Base-by-base conservation (phyloP, 2,797 vertebrate species). In the Uromys caudimaculatus region DNA sequence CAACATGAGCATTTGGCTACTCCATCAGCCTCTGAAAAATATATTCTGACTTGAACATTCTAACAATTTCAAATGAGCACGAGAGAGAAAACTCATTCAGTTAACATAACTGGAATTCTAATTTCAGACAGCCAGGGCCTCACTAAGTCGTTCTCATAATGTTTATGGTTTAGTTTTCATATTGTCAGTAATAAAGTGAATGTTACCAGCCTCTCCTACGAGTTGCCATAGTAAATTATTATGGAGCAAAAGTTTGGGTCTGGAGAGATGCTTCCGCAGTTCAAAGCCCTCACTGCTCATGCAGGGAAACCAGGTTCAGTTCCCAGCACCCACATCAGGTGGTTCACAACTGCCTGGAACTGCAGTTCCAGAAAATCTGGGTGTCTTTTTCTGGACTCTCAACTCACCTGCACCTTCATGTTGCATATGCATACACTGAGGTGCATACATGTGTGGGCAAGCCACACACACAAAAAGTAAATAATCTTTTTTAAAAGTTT, bases 41-140 rank as follows among this genome's bases (percentile, higher is more conserved):
- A 78, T 67, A 96, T 89, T 90, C 76, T 50, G 95, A 96, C 56
- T 79, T 69, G 50, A 92, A 88, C 87, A 82, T 52, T 50, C 83
- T 56, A 71, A 91, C 89, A 83, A 60, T 69, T 96, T 82, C 1
- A 79, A 83, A 93, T 91, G 92, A 64, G 16, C 56, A 71, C 86
- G 73, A 92, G 90, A 89, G 81, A 76, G 76, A 95, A 94, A 94
- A 97, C 62, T 92, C 62, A 86, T 82, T 93, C 50, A 75, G 58
- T 76, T 75, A 85, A 86, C 60, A 69, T 41, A 94, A 90, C 60
- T n/a, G 17, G 44, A 95, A 76, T 93, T 90, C 90, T 89, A 75
- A 94, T 90, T 97, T 95, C 58, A 94, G 64, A 62, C 93, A 73
- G 60, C 87, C 82, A 44, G 84, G 91, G 78, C n/a, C 62, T 95